Percentiles rank a stretch among this genome's conserved stretches.
These are phyloP conservation scores for Odontamblyopus rebecca DNA, from an alignment of 2,797 vertebrate genomes.

Conservation along the genomic window DNA sequence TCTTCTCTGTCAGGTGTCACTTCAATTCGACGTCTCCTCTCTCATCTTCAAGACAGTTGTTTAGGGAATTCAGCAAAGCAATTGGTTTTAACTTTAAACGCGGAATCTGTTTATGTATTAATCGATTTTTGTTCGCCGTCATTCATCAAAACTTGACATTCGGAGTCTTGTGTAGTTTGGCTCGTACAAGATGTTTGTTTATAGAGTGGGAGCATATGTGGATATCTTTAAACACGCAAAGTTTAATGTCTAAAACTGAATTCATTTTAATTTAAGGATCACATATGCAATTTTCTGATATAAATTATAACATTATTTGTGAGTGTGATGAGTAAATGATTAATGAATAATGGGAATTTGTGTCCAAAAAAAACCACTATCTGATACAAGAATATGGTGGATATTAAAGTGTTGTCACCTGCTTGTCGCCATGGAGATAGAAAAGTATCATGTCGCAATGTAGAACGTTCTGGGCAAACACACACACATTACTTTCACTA, in stretches of 20 bases:
- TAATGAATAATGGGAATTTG: too few relatives aligned
- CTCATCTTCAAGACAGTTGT: background rate
- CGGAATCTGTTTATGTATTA: background rate
- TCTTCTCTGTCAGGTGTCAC: constrained; percentile 8
- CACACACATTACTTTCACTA: too few relatives aligned
- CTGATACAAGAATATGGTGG: too few relatives aligned
- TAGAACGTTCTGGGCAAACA: too few relatives aligned
- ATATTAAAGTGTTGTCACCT: too few relatives aligned
- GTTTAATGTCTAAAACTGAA: background rate
- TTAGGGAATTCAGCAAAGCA: background rate
- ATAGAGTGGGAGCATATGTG: background rate
- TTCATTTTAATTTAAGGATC: too few relatives aligned
- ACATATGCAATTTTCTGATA: too few relatives aligned
- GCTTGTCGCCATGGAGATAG: too few relatives aligned
- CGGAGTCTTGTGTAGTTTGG: background rate
- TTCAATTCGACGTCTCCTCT: background rate
- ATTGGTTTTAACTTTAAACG: background rate
- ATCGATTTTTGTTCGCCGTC: background rate
- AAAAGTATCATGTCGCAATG: too few relatives aligned
- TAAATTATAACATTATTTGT: too few relatives aligned
- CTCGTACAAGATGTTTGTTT: background rate
- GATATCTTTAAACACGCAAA: background rate
- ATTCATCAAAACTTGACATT: background rate
- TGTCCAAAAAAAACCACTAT: too few relatives aligned
- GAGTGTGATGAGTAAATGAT: too few relatives aligned